Base-by-base conservation (phyloP, 2,113 vertebrate genomes). In the Chaetura pelagica region DNA sequence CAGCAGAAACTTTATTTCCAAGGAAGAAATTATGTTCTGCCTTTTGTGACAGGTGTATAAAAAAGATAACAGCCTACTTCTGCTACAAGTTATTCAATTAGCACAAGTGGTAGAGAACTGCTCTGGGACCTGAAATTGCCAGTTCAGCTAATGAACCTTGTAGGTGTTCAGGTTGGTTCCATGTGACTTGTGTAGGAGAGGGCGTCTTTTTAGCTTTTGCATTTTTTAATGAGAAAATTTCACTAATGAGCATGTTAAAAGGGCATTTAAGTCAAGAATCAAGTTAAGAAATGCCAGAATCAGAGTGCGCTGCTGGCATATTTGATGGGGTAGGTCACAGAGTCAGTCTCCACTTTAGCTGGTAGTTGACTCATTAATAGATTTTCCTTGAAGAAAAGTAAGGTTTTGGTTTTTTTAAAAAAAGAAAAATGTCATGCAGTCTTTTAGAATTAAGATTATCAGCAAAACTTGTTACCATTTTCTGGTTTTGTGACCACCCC, bases 141-240 rank as follows among this genome's bases (percentile, higher is more conserved):
- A 68, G n/a, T 87, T 87, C 84, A 94, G 87, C 80, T 97, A 92
- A 97, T 94, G 95, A 97, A 89, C 84, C 19, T 1, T 91, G 91
- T 63, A 89, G 91, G 34, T 87, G 69, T 92, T 96, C 80, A 61
- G 73, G 77, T 84, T 92, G 84, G 73, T 96, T 96, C 89, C 81
- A 49, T 18, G 87, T 92, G 89, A 93, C 90, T 94, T 83, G 54
- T 69, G 79, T 76, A 90, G 71, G 67, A 92, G 55, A 85, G 78
- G 63, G 54, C 0, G 1, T 73, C 94, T 93, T 88, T 90, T 88
- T 85, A 82, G 68, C 67, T 40, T 6, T 12, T 93, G 63, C 82
- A 71, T 84, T 91, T 96, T 95, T 92, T 94, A 95, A 97, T 93
- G 96, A 92, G 84, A 91, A 95, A 79, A 79, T 93, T 91, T 92